Base-by-base conservation (phyloP, 2,797 vertebrate genomes). In the Ictinia mississippiensis region DNA sequence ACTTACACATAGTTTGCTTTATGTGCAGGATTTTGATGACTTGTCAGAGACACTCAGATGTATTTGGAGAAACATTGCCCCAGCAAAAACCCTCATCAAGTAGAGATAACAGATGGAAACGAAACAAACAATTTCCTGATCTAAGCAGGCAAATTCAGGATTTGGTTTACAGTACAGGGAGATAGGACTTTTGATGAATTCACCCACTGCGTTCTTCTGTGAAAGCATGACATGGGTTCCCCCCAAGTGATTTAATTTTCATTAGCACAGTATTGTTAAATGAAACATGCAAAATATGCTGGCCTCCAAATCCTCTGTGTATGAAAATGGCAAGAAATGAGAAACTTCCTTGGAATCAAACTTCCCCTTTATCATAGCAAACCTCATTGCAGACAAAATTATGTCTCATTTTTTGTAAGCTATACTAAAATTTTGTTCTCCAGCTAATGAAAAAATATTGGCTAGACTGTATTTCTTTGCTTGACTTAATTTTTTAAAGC, bases 41-140 rank as follows among this genome's bases (percentile, higher is more conserved):
- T 95, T 94, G 59, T 87, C 71, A 79, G 68, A 92, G 89, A 70
- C 22, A 66, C 67, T 95, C 74, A 50, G 47, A 87, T 63, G 52
- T 91, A 95, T 91, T 80, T 93, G 63, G 44, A 94, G 87, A 95
- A 96, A 91, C 40, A 59, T 25, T 93, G 86, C 66, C 81, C 86
- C 44, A 93, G 87, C 59, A 96, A 83, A 96, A 96, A n/a, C 40
- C 67, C 40, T 93, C 81, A 83, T 79, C 84, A 80, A 80, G 67
- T 50, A 85, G 47, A 89, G 79, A 94, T 77, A 95, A 91, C 82
- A 91, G 83, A 93, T 89, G 86, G 87, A 97, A 93, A 93, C 0
- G 29, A 90, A 66, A 87, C 88, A 91, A 92, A 72, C 38, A 92
- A 67, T 73, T 93, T 90, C 88, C 67, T 87, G 71, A 85, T 94